Percentiles rank a stretch among this genome's conserved stretches.
These are phyloP conservation scores for Pterobdella sp. DNA, from an alignment of 2,888 invertebrate species.

Conservation along the genomic window DNA sequence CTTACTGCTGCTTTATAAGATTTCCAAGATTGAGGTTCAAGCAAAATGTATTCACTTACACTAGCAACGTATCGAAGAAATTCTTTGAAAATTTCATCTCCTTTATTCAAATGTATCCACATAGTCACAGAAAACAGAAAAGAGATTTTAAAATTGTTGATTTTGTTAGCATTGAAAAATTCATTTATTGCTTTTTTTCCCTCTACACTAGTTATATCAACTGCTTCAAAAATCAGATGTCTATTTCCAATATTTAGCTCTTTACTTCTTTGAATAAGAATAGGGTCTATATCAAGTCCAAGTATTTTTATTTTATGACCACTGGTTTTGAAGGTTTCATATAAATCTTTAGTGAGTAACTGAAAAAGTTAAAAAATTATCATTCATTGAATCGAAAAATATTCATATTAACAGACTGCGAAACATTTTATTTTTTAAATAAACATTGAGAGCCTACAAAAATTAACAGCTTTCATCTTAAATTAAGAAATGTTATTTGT, in stretches of 20 bases:
- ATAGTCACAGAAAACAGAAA: conserved; percentile 78
- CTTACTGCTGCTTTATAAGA: conserved; percentile 70
- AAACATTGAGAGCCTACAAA: too few relatives aligned
- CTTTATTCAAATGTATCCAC: conserved; percentile 82
- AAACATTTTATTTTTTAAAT: too few relatives aligned
- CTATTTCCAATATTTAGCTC: conserved; percentile 21
- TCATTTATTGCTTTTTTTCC: conserved; percentile 58
- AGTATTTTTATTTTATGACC: conserved; percentile 54
- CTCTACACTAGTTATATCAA: conserved; percentile 44
- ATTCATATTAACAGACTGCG: too few relatives aligned
- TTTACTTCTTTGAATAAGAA: conserved; percentile 62
- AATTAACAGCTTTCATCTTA: too few relatives aligned
- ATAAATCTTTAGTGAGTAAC: conserved; percentile 62
- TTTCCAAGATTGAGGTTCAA: conserved; percentile 79
- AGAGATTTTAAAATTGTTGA: conserved; percentile 40
- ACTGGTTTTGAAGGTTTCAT: conserved; percentile 49
- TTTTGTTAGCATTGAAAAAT: conserved; percentile 22
- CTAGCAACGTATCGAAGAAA: conserved; percentile 60
- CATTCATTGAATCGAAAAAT: too few relatives aligned
- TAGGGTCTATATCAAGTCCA: conserved; percentile 69
- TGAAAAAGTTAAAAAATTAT: conserved; percentile 45
- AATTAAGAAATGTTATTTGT: too few relatives aligned
- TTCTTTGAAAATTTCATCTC: conserved; percentile 63
- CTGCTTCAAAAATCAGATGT: conserved; percentile 29
- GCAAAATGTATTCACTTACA: conserved; percentile 58